Evolutionary conservation across 2,888 invertebrate genomes (phyloP), one percentile per base, ranked within the genome.

Genomic region (Drosophila kanekoi): DNA sequence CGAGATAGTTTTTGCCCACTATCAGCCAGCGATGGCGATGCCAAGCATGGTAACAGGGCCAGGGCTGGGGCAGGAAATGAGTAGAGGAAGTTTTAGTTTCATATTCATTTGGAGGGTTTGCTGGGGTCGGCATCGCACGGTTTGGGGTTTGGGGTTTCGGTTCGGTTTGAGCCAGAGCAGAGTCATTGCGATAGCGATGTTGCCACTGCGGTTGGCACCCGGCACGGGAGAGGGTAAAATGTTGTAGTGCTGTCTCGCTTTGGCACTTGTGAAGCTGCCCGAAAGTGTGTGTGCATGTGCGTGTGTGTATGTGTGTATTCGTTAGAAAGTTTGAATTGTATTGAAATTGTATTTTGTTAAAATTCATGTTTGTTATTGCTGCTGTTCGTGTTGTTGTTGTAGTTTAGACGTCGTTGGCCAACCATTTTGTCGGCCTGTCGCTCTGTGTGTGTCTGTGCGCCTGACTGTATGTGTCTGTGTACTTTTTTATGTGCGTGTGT

Each of bases 301-400:
- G 20, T 60, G 16, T 54, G 23, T 72, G 13, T 76, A 67, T 67
- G 62, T 76, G 74, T 73, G 71, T 76, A 72, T 78, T 78, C 81
- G 89, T 87, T 89, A 85, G 89, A 90, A 90, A 91, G 75, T 90
- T 91, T 90, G 90, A 90, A 91, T 89, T 90, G 91, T 90, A 90
- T 90, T 91, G 88, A 91, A 90, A 90, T 90, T 89, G 85, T 90
- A 81, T 89, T 89, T 89, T 88, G 88, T 90, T 89, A 88, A 90
- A 90, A 90, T 89, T 89, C 88, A 86, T 86, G 88, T 88, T 86
- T 87, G 89, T 87, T 85, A 85, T 89, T 89, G 79, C 70, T 77
- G 71, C 47, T 61, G 65, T 13, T 37, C 49, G 37, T 37, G 49
- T 11, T 14, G 59, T 65, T 81, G 72, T 82, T 82, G 85, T 87